Base-by-base conservation (phyloP, 2,888 invertebrate species). In the Metopia argyrocephala region DNA sequence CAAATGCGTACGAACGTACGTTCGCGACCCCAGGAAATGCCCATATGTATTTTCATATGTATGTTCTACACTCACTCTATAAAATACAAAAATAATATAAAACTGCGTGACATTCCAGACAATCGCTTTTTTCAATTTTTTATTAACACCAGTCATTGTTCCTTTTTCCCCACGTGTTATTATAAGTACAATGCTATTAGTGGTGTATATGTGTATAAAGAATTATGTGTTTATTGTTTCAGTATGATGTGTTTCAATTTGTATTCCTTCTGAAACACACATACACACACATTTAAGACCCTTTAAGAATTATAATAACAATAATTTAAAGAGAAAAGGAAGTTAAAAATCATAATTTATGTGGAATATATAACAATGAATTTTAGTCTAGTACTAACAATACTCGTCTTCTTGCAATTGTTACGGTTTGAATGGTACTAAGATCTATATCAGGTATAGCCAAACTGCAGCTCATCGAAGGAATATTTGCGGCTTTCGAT, bases 31-130 rank as follows among this genome's bases (percentile, higher is more conserved):
- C n/a, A n/a, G n/a, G n/a, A n/a, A n/a, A n/a, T n/a, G n/a, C n/a
- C n/a, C n/a, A n/a, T n/a, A n/a, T n/a, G n/a, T n/a, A n/a, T n/a
- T n/a, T n/a, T n/a, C n/a, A n/a, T n/a, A n/a, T n/a, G n/a, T n/a
- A n/a, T n/a, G n/a, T n/a, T 70, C 15, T 21, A 57, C 38, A 23
- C 28, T 59, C 48, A 38, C 38, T n/a, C 38, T 28, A 23, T 23
- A 45, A 38, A 52, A 54, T n/a, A 56, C 46, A 52, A 73, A n/a
- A n/a, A n/a, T n/a, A n/a, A 3, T 70, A 18, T 15, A 78, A 76
- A 78, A 66, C 61, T 81, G 78, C 78, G 74, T 81, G 70, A 78
- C 70, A 75, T 81, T 78, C 70, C 81, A 78, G 81, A 78, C 78
- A 78, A 75, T 66, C 57, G 61, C 70, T 69, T 66, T 66, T 45